Conservation (phyloP, 2,888 invertebrate species). For the Aleiodes testaceus region DNA sequence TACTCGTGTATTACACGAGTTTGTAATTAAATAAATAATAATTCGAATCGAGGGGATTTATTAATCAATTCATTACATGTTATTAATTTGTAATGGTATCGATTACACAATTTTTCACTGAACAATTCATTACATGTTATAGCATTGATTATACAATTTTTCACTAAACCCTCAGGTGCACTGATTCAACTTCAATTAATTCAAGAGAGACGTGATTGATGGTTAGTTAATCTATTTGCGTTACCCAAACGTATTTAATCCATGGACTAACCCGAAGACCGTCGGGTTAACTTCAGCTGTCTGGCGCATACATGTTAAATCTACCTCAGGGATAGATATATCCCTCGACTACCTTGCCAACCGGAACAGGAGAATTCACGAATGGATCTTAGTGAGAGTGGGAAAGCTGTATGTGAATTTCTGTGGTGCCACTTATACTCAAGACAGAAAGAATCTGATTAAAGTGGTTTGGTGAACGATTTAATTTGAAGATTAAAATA, state of each 20-base stretch:
- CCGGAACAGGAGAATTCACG: not conserved
- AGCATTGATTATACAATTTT: not conserved
- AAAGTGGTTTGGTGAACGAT: too few relatives aligned
- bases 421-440: constrained; percentile 38
- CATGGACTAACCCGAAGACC: not conserved
- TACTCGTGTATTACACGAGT: too few relatives aligned
- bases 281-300: constrained; percentile 31
- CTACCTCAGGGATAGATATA: not conserved
- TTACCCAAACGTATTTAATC: not conserved
- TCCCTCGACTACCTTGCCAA: not conserved
- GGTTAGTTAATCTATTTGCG: constrained; percentile 32
- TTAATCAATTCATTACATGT: too few relatives aligned
- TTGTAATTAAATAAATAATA: too few relatives aligned
- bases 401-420: constrained; percentile 18
- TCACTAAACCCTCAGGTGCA: not conserved
- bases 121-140: too few relatives aligned
- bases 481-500: too few relatives aligned
- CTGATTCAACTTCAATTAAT: not conserved
- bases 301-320: constrained; percentile 4
- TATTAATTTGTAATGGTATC: too few relatives aligned
- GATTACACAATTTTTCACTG: not conserved
- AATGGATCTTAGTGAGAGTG: constrained; percentile 2
- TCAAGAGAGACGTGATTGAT: constrained; percentile 31
- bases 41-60: too few relatives aligned
- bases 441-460: constrained; percentile 43